Evolutionary conservation across 37 sponge, comb jelly and placozoan genomes (phyloP).

Genomic region (Petrosia ficiformis): DNA sequence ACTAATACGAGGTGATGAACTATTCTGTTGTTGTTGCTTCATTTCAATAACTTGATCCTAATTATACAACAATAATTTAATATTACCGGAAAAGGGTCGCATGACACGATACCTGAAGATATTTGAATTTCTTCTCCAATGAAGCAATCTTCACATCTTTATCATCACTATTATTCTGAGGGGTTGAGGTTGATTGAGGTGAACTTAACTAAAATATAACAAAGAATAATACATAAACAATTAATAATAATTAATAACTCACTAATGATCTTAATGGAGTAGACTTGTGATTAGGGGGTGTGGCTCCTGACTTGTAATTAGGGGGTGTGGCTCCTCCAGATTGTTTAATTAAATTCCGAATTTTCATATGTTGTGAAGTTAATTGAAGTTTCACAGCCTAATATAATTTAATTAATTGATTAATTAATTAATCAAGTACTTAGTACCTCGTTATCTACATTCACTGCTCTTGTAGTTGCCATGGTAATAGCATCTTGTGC

Average conservation of each 20-base stretch:
- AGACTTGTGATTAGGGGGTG: background rate
- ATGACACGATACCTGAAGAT: background rate
- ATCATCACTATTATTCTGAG: too few species aligned
- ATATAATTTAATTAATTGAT: too few species aligned
- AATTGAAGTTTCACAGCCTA: too few species aligned
- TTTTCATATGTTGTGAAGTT: too few species aligned
- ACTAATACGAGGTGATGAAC: background rate
- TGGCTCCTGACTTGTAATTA: background rate
- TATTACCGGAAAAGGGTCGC: background rate
- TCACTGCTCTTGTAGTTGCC: background rate
- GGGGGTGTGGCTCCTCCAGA: too few species aligned
- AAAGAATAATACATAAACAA: background rate
- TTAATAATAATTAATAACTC: background rate
- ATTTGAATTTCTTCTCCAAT: constrained; percentile 4
- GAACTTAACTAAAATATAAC: background rate
- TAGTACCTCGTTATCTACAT: background rate
- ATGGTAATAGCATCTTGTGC: background rate
- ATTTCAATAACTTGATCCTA: background rate
- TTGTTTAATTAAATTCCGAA: too few species aligned
- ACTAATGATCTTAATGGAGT: background rate
- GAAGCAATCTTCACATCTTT: constrained; percentile 1
- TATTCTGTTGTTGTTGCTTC: background rate
- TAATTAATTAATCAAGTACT: too few species aligned
- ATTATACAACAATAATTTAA: background rate
- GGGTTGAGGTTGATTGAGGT: background rate